These are phyloP conservation scores for Nomada flava DNA, from an alignment of 2,888 invertebrate genomes.

Conservation along the genomic window DNA sequence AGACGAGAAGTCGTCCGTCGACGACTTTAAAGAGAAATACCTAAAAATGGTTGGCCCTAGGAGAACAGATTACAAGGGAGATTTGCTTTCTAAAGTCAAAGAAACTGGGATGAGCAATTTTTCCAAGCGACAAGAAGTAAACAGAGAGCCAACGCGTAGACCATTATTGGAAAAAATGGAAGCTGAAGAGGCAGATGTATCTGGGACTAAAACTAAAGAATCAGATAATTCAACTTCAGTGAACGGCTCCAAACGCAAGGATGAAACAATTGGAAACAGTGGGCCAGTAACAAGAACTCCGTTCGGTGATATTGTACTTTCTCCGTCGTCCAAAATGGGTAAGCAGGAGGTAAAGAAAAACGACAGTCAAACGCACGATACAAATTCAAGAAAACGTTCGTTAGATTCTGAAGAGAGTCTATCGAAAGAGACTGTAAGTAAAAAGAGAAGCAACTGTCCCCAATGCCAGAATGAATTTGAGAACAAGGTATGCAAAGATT, in stretches of 20 bases:
- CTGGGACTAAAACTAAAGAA: conserved; percentile 58
- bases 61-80: conserved; percentile 72
- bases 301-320: conserved; percentile 77
- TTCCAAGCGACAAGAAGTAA: conserved; percentile 72
- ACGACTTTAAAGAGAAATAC: conserved; percentile 78
- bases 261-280: conserved; percentile 9
- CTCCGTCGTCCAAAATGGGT: conserved; percentile 11
- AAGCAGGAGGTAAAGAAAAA: conserved; percentile 10
- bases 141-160: conserved; percentile 68
- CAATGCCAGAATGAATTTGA: conserved; percentile 64
- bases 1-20: conserved; percentile 39
- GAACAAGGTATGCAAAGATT: conserved; percentile 74
- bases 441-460: conserved; percentile 66
- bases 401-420: conserved; percentile 33
- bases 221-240: neutral
- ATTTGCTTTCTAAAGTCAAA: conserved; percentile 73
- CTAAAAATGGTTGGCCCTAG: conserved; percentile 67
- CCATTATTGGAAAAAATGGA: conserved; percentile 76
- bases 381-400: conserved; percentile 61
- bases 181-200: conserved; percentile 70
- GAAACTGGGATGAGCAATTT: conserved; percentile 71
- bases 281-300: conserved; percentile 70
- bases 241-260: conserved; percentile 23
- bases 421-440: conserved; percentile 6
- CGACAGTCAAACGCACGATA: neutral